These are phyloP conservation scores for Holotrichia oblita DNA, from an alignment of 1,140 invertebrate species.

Conservation along the genomic window DNA sequence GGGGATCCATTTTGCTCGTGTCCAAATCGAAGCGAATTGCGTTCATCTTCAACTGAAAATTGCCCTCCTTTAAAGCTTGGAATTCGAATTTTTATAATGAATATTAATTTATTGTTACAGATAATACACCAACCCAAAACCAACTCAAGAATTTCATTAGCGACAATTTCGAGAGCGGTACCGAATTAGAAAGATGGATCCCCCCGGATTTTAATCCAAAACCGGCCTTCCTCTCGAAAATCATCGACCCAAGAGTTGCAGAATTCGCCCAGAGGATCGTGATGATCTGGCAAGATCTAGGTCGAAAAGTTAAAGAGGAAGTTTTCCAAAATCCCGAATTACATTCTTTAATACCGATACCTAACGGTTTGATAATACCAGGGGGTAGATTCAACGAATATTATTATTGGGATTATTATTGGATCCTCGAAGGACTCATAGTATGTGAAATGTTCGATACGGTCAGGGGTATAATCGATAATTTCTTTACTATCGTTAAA, in stretches of 20 bases:
- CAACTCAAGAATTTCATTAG: conserved; percentile 69
- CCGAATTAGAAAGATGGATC: conserved; percentile 67
- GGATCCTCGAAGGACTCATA: conserved; percentile 81
- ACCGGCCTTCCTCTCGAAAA: conserved; percentile 69
- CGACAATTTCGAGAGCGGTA: conserved; percentile 62
- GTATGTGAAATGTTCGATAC: conserved; percentile 77
- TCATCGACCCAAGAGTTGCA: conserved; percentile 70
- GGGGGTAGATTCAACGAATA: conserved; percentile 85
- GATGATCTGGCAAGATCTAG: conserved; percentile 77
- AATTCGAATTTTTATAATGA: neutral
- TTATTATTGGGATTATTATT: conserved; percentile 90
- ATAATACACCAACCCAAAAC: neutral
- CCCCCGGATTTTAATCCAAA: conserved; percentile 73
- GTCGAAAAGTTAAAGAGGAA: conserved; percentile 71
- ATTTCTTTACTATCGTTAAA: conserved; percentile 73
- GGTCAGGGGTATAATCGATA: conserved; percentile 77
- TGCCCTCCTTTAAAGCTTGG: too few relatives aligned
- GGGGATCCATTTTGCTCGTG: too few relatives aligned
- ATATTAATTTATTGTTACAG: neutral
- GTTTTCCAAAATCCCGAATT: conserved; percentile 69
- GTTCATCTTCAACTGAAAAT: too few relatives aligned
- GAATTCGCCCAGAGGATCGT: conserved; percentile 70
- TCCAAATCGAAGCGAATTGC: too few relatives aligned
- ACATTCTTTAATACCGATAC: conserved; percentile 79
- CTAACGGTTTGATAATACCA: conserved; percentile 86